Percentiles rank a stretch among this genome's conserved stretches.
These are phyloP conservation scores for Hypomecis punctinalis DNA, from an alignment of 2,888 invertebrate species.

Conservation along the genomic window DNA sequence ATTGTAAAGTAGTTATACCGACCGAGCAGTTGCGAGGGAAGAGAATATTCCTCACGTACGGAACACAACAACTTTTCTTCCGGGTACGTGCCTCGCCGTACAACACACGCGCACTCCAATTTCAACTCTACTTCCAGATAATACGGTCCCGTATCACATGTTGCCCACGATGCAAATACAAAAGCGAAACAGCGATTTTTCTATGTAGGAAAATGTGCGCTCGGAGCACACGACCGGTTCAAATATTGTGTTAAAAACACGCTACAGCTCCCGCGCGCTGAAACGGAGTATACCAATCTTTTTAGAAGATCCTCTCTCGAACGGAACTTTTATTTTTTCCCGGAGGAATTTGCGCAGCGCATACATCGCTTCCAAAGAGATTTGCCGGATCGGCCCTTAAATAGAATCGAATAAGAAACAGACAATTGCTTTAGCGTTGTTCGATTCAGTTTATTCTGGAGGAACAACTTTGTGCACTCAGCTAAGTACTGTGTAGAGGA, in stretches of 20 bases:
- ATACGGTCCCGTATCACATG: conserved; percentile 26
- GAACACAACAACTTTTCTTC: conserved; percentile 43
- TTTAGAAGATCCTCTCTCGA: conserved; percentile 17
- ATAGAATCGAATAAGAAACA: conserved; percentile 9
- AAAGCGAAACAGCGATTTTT: conserved; percentile 38
- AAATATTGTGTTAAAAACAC: conserved; percentile 38
- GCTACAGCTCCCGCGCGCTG: conserved; percentile 16
- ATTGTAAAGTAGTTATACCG: conserved; percentile 41
- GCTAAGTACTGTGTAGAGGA: background rate
- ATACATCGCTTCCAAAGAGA: conserved; percentile 8
- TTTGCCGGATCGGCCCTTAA: background rate
- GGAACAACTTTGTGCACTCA: background rate
- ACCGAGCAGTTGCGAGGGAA: conserved; percentile 29
- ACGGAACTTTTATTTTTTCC: conserved; percentile 12
- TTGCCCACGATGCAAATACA: conserved; percentile 36
- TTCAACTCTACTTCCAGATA: conserved; percentile 19
- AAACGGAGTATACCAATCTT: conserved; percentile 21
- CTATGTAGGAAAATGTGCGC: conserved; percentile 35
- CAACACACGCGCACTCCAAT: conserved; percentile 15
- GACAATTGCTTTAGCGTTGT: background rate
- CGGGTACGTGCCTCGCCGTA: conserved; percentile 37
- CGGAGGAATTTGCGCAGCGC: conserved; percentile 7
- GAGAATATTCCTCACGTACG: conserved; percentile 42
- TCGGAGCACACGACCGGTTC: conserved; percentile 24
- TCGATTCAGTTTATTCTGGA: background rate